phyloP scores from a whole-genome alignment of 2,113 vertebrate genomes.

The Ibidorhyncha struthersii region DNA sequence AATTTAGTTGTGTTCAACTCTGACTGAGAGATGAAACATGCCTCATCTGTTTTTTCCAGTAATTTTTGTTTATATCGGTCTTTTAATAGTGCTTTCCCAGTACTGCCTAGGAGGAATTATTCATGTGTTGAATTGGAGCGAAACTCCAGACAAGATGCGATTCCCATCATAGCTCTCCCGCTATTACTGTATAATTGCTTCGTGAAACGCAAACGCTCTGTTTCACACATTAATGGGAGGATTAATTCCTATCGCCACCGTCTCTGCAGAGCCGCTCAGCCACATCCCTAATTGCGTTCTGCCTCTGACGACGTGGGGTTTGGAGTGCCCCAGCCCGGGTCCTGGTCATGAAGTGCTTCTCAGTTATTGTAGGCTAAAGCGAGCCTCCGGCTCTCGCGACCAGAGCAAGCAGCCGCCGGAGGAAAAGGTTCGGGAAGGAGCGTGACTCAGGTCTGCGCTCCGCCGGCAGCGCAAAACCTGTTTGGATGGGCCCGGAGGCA shows the following conservation, averaged over 20 bases:
- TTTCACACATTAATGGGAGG: constrained; percentile 9
- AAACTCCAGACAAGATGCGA: constrained; percentile 2
- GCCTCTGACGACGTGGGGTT: accelerated
- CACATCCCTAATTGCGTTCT: background rate
- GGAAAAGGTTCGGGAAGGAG: background rate
- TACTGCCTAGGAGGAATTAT: constrained; percentile 26
- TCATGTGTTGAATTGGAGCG: background rate
- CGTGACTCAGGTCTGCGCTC: background rate
- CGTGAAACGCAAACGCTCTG: background rate
- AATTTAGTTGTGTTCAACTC: constrained; percentile 7
- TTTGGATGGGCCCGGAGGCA: background rate
- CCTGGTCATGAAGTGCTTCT: accelerated
- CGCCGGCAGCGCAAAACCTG: accelerated
- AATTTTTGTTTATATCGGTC: background rate
- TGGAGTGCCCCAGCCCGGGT: accelerated
- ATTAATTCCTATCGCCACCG: background rate
- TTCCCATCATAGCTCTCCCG: background rate
- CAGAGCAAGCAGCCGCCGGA: background rate
- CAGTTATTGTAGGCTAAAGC: background rate
- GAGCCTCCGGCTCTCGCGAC: accelerated
- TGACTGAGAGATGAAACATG: background rate
- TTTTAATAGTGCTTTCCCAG: background rate
- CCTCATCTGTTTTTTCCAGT: background rate
- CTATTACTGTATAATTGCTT: constrained; percentile 27
- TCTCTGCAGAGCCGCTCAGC: background rate